Percentiles rank a stretch among this genome's conserved stretches.
Evolutionary conservation across 1,140 invertebrate species (phyloP).

Genomic region (Mactra quadrangularis): DNA sequence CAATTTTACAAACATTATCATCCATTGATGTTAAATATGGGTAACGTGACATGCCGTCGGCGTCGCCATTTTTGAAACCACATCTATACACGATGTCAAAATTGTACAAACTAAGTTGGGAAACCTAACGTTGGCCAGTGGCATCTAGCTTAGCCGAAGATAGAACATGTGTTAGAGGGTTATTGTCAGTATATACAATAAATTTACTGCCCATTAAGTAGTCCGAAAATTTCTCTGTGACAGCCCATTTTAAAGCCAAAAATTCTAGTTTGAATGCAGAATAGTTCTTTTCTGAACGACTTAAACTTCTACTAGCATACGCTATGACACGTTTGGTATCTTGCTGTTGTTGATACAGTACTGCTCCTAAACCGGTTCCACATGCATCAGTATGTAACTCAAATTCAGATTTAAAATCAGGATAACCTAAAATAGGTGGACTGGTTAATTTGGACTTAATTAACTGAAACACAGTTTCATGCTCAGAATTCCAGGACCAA

Average conservation of each 20-base stretch:
- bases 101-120: constrained; percentile 5
- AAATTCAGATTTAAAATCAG: neutral
- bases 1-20: too few relatives aligned
- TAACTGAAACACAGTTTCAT: neutral
- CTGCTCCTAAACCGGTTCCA: neutral
- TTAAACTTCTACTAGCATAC: neutral
- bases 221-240: constrained; percentile 41
- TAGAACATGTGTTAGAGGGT: too few relatives aligned
- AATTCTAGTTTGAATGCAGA: constrained; percentile 15
- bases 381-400: too few relatives aligned
- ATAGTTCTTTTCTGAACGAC: neutral
- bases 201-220: constrained; percentile 8
- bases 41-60: constrained; percentile 19
- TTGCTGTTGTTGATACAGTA: neutral
- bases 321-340: neutral
- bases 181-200: constrained; percentile 8
- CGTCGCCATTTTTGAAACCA: constrained; percentile 28
- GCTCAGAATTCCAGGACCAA: too few relatives aligned
- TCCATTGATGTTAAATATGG: too few relatives aligned
- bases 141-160: too few relatives aligned
- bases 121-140: constrained; percentile 6
- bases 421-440: constrained; percentile 9
- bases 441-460: neutral
- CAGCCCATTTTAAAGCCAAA: constrained; percentile 12
- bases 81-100: constrained; percentile 21